Evolutionary conservation across 92 coral and sea anemone species (phyloP).

Genomic region (Palythoa grandis): DNA sequence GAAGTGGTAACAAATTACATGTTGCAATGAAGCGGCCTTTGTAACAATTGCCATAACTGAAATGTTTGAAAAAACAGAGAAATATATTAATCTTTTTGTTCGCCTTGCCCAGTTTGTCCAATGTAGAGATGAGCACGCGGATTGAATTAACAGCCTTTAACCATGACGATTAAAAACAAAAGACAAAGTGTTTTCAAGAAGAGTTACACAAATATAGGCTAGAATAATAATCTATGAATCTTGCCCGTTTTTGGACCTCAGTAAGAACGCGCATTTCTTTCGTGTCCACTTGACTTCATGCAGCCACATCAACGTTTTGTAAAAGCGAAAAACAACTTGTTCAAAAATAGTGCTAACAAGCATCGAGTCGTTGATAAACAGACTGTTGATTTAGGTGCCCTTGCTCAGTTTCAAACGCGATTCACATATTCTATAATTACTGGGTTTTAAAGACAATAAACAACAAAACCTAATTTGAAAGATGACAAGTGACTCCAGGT

Average conservation of each 20-base stretch:
- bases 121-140: conserved; percentile 25
- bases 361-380: conserved; percentile 18
- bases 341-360: background rate
- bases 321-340: conserved; percentile 4
- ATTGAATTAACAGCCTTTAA: conserved; percentile 32
- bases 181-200: conserved; percentile 35
- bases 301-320: conserved; percentile 24
- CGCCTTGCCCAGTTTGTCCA: background rate
- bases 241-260: conserved; percentile 41
- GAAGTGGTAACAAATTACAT: conserved; percentile 58
- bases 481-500: conserved; percentile 19
- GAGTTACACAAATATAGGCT: conserved; percentile 39
- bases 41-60: conserved; percentile 31
- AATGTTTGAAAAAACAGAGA: conserved; percentile 2
- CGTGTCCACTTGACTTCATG: conserved; percentile 33
- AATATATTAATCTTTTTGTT: background rate
- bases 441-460: conserved; percentile 26
- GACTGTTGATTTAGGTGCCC: background rate
- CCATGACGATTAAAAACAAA: conserved; percentile 46
- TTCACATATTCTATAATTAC: conserved; percentile 16
- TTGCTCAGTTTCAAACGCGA: background rate
- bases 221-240: conserved; percentile 6
- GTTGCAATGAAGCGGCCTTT: conserved; percentile 16
- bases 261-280: conserved; percentile 32
- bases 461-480: conserved; percentile 11